Evolutionary conservation across 2,888 invertebrate genomes (phyloP).

Genomic region (Bombyx huttoni): DNA sequence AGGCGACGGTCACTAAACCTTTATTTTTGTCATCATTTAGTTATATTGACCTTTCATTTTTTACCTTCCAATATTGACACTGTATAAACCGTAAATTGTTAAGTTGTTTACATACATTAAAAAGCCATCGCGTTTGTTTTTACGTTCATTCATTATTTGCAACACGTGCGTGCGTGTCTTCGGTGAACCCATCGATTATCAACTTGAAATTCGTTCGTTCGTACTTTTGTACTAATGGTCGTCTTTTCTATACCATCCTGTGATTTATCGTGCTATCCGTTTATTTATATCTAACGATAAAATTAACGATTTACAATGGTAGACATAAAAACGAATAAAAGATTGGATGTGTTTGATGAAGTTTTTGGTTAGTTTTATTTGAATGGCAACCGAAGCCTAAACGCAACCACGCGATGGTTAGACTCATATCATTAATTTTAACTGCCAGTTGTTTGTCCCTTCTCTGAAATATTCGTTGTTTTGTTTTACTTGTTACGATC

Average conservation of each 20-base stretch:
- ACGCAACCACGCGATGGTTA: slow-evolving; percentile 9
- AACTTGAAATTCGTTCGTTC: neutral
- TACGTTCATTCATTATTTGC: neutral
- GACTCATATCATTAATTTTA: slow-evolving; percentile 16
- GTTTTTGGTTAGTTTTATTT: slow-evolving; percentile 15
- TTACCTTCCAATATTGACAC: neutral
- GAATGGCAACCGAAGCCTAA: slow-evolving; percentile 12
- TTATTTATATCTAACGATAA: slow-evolving; percentile 34
- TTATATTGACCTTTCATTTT: neutral
- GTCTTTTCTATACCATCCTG: slow-evolving; percentile 11
- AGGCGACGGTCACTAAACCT: no score
- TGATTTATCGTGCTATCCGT: slow-evolving; percentile 29
- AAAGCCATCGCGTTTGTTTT: neutral
- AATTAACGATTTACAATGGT: slow-evolving; percentile 27
- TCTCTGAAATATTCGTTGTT: slow-evolving; percentile 9
- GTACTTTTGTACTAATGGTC: neutral
- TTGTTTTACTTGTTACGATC: slow-evolving; percentile 5
- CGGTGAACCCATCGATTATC: neutral
- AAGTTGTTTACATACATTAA: neutral
- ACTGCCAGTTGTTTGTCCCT: slow-evolving; percentile 14
- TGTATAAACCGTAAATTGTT: neutral
- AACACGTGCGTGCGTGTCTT: neutral
- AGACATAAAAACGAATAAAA: slow-evolving; percentile 19
- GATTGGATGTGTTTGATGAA: slow-evolving; percentile 18
- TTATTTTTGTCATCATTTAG: neutral